These are phyloP conservation scores for Grammomys dolichurus DNA, from an alignment of 2,113 vertebrate genomes.

Conservation along the genomic window DNA sequence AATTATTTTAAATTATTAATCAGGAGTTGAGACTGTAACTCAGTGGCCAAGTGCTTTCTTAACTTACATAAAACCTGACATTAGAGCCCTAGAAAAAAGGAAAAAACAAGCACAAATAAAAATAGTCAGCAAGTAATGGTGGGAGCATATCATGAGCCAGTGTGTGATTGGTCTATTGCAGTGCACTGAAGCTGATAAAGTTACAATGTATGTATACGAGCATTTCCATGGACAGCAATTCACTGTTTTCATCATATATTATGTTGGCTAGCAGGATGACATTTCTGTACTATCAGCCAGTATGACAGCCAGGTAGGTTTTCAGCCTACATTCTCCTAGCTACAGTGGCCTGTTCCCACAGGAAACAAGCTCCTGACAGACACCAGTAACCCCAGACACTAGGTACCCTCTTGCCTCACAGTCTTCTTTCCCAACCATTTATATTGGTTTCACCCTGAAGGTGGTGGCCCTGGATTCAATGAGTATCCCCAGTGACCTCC, in stretches of 20 bases:
- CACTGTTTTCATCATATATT: background rate
- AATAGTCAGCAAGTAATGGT: background rate
- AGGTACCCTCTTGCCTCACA: background rate
- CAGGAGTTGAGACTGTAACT: background rate
- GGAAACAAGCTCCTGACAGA: background rate
- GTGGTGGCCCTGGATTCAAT: background rate
- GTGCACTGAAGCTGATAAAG: background rate
- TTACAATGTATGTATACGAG: accelerated
- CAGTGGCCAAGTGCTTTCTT: background rate
- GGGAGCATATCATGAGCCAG: background rate
- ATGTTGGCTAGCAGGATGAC: too few relatives aligned
- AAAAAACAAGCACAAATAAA: background rate
- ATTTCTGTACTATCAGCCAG: background rate
- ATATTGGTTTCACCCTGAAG: background rate
- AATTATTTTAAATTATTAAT: background rate
- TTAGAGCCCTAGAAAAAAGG: background rate
- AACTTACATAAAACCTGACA: background rate
- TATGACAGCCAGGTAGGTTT: background rate
- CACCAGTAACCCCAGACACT: background rate
- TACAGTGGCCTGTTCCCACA: background rate
- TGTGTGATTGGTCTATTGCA: accelerated
- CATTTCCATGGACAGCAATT: background rate
- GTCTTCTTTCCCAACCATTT: background rate
- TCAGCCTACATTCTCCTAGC: too few relatives aligned
- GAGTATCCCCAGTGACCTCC: background rate